These are phyloP conservation scores for Hypomecis punctinalis DNA, from an alignment of 2,888 invertebrate species.

Conservation along the genomic window DNA sequence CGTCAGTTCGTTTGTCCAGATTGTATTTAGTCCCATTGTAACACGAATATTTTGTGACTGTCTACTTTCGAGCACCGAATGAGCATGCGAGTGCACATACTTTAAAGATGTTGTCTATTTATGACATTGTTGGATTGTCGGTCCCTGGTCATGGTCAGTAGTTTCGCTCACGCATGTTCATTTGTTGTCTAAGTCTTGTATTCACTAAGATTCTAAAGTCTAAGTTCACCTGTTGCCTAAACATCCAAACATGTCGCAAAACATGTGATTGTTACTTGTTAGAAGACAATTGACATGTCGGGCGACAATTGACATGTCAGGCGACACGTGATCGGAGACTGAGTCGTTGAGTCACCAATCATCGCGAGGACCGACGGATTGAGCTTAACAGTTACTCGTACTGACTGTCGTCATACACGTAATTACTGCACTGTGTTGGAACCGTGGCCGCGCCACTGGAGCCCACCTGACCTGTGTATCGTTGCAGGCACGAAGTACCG, in stretches of 20 bases:
- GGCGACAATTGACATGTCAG: not conserved
- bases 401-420: constrained; percentile 18
- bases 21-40: constrained; percentile 63
- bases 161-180: constrained; percentile 75
- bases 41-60: constrained; percentile 56
- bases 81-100: constrained; percentile 76
- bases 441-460: constrained; percentile 32
- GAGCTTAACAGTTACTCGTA: constrained; percentile 50
- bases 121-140: constrained; percentile 8
- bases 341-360: constrained; percentile 51
- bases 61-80: constrained; percentile 64
- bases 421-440: constrained; percentile 33
- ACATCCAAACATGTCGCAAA: not conserved
- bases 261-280: not conserved
- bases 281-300: not conserved
- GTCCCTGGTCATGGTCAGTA: constrained; percentile 31
- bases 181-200: constrained; percentile 60
- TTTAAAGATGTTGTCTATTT: not conserved
- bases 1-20: constrained; percentile 28
- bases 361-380: constrained; percentile 65
- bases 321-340: not conserved
- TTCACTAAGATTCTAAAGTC: constrained; percentile 1
- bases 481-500: constrained; percentile 98
- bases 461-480: constrained; percentile 79
- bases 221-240: not conserved